Base-by-base conservation (phyloP, 2,113 vertebrate genomes). In the Meles meles region DNA sequence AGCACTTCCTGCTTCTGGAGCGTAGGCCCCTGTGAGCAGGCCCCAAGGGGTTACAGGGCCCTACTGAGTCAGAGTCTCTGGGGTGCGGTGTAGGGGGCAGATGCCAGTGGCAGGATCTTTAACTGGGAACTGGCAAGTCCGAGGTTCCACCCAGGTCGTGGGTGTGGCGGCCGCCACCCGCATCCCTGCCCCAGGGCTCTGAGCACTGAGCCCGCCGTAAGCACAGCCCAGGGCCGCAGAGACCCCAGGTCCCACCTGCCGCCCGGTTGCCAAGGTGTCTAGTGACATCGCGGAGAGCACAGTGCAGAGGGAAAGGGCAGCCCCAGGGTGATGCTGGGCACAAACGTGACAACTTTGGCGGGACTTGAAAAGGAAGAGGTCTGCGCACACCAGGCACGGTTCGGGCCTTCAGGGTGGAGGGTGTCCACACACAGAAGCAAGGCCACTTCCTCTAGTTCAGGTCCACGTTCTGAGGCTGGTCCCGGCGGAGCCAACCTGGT, bases 201-300 rank as follows among this genome's bases (percentile, higher is more conserved):
- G 25, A 59, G 31, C 11, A 6, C 1, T 79, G 23, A 2, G 34
- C 6, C 59, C 0, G 20, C 2, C 3, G 13, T 55, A 31, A 42
- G 37, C 39, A 6, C 23, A 10, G 23, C 44, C 20, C 74, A 7
- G 25, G 49, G 27, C 57, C 7, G 1, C 61, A 39, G 65, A 92
- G 67, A 14, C 72, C 6, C 0, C 14, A 49, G 83, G 27, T 14
- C 37, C 39, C 42, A 47, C 27, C 42, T 59, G 44, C 21, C 7
- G 4, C 15, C 11, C 1, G 0, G 1, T 13, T 69, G n/a, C 31
- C 72, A 37, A 2, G 13, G 57, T 29, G 1, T 81, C 67, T 42
- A 29, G 80, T 76, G 21, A 65, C 2, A 1, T 47, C 8, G 44
- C 77, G n/a, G 63, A 72, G 52, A 14, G 57, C 7, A 25, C 23